Percentiles rank a stretch among this genome's conserved stretches.
phyloP scores from a whole-genome alignment of 2,797 vertebrate species.

The Podarcis siculus region DNA sequence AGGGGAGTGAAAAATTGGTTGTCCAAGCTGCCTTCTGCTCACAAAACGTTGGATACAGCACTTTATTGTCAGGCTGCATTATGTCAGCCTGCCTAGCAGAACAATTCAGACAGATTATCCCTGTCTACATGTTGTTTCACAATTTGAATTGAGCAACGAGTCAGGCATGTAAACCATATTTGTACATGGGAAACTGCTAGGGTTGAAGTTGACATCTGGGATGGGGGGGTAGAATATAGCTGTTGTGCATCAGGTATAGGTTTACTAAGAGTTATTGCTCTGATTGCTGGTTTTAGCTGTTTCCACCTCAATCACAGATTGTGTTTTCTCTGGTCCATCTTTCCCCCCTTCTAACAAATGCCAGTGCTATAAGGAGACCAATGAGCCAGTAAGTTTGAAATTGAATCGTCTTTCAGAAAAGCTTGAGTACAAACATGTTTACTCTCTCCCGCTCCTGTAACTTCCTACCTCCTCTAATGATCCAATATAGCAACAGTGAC shows the following conservation, averaged over 20 bases:
- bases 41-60: no score
- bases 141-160: background rate
- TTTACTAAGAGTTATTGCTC: background rate
- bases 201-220: conserved; percentile 1
- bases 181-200: background rate
- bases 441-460: background rate
- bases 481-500: background rate
- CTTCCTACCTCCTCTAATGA: background rate
- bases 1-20: no score
- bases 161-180: background rate
- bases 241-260: background rate
- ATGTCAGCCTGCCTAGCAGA: background rate
- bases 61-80: background rate
- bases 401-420: background rate
- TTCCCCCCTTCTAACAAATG: background rate
- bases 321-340: accelerated
- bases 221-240: conserved; percentile 5
- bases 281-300: background rate
- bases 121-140: background rate
- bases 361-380: conserved; percentile 26
- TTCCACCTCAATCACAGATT: accelerated
- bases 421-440: background rate
- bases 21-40: no score
- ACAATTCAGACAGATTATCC: background rate
- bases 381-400: conserved; percentile 16